Conservation (phyloP, 2,888 invertebrate species). For the Pyrgus malvae region DNA sequence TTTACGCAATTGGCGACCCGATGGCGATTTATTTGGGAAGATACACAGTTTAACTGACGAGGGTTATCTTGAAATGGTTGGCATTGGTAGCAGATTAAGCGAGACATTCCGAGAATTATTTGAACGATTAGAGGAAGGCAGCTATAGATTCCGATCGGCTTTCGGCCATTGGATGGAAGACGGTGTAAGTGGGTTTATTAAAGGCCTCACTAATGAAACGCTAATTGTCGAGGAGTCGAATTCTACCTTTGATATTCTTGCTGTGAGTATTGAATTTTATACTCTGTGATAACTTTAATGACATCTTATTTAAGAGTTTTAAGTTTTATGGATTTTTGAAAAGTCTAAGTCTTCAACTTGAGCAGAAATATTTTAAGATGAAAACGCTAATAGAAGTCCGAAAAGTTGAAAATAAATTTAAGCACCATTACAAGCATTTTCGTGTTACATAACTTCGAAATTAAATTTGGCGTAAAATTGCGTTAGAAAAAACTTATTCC, state of each 20-base stretch:
- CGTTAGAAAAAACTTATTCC: no score
- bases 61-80: slow-evolving; percentile 83
- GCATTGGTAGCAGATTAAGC: slow-evolving; percentile 75
- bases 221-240: slow-evolving; percentile 30
- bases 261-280: slow-evolving; percentile 35
- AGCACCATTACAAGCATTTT: no score
- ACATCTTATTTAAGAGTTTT: no score
- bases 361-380: no score
- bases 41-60: slow-evolving; percentile 53
- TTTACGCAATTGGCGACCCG: slow-evolving; percentile 51
- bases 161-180: slow-evolving; percentile 77
- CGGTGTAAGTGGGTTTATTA: slow-evolving; percentile 74
- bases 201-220: slow-evolving; percentile 58
- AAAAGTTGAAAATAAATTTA: no score
- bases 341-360: no score
- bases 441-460: no score
- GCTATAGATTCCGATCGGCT: slow-evolving; percentile 82
- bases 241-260: slow-evolving; percentile 32
- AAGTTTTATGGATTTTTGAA: no score
- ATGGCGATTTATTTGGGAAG: slow-evolving; percentile 51
- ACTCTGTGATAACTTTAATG: no score
- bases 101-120: slow-evolving; percentile 71
- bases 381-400: no score
- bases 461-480: no score
- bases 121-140: slow-evolving; percentile 65